A percentile compares a stretch with the other conserved stretches of the same genome.
Evolutionary conservation across 2,797 vertebrate species (phyloP).

Genomic region (Alectoris magna): DNA sequence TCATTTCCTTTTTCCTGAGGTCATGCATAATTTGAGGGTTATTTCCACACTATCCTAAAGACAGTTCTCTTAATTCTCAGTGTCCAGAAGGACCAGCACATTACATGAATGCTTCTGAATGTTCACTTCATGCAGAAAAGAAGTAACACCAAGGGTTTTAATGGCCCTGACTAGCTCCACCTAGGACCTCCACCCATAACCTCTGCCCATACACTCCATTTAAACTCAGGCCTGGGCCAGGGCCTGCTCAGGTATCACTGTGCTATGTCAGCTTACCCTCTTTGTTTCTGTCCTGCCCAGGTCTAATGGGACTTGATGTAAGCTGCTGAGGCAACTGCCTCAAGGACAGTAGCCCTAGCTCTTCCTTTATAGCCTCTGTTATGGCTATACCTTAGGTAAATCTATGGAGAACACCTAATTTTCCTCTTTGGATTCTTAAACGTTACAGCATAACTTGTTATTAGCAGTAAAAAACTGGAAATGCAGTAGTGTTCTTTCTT

Average conservation of each 20-base stretch:
- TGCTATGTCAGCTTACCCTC: background rate
- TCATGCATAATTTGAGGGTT: background rate
- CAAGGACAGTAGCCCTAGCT: too few species aligned
- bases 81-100: accelerated
- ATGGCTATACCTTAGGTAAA: accelerated
- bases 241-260: accelerated
- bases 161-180: background rate
- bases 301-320: accelerated
- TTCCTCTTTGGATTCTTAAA: background rate
- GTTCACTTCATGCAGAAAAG: background rate
- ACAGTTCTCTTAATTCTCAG: background rate
- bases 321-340: accelerated
- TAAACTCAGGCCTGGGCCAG: background rate
- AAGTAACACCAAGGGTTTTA: background rate
- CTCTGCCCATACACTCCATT: accelerated
- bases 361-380: background rate
- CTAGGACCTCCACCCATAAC: too few species aligned
- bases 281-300: background rate
- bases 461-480: background rate
- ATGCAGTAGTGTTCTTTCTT: background rate
- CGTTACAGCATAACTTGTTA: background rate
- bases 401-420: background rate
- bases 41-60: background rate
- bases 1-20: background rate
- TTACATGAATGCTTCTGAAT: accelerated